Percentiles rank a stretch among this genome's conserved stretches.
These are phyloP conservation scores for Bujurquina vittata DNA, from an alignment of 2,113 vertebrate genomes.

Conservation along the genomic window DNA sequence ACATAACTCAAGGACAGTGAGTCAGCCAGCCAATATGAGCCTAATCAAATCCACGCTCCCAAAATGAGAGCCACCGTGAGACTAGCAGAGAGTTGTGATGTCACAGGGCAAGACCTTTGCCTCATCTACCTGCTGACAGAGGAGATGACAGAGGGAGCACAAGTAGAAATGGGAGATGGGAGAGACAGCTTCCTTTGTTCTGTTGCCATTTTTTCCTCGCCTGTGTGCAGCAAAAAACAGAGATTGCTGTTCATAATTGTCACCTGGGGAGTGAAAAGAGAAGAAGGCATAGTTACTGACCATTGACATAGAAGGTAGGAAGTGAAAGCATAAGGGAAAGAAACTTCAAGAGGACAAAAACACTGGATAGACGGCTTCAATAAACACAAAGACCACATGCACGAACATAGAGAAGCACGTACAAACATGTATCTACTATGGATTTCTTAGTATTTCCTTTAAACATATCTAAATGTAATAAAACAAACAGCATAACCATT, in stretches of 20 bases:
- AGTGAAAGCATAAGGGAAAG: not conserved
- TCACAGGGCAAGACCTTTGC: constrained; percentile 45
- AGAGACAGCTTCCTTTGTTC: constrained; percentile 1
- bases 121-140: constrained; percentile 45
- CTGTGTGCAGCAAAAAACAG: constrained; percentile 39
- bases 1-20: constrained; percentile 68
- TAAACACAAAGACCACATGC: not conserved
- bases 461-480: not conserved
- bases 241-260: constrained; percentile 24
- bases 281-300: not conserved
- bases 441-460: constrained; percentile 9
- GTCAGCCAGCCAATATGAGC: constrained; percentile 56
- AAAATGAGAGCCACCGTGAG: constrained; percentile 59
- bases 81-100: constrained; percentile 39
- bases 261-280: constrained; percentile 15
- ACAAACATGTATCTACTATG: not conserved
- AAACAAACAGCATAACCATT: constrained; percentile 13
- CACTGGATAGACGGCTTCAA: not conserved
- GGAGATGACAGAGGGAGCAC: not conserved
- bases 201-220: not conserved
- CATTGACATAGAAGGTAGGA: not conserved
- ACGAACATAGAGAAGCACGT: not conserved
- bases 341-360: not conserved
- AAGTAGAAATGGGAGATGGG: not conserved
- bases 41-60: constrained; percentile 55